A percentile compares a stretch with the other conserved stretches of the same genome.
These are phyloP conservation scores for Coleophora flavipennella DNA, from an alignment of 2,888 invertebrate species.

Conservation along the genomic window DNA sequence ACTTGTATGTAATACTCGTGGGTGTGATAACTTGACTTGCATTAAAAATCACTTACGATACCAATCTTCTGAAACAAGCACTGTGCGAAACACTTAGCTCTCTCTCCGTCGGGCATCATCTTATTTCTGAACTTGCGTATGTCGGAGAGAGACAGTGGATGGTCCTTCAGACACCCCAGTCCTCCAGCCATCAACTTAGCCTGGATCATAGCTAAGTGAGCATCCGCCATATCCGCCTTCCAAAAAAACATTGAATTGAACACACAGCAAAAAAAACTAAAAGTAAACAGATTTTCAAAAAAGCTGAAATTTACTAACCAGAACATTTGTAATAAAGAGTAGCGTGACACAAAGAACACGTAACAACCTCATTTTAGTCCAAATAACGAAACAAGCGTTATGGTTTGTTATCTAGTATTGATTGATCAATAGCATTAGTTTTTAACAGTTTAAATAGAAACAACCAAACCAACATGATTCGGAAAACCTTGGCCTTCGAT, in stretches of 20 bases:
- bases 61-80: slow-evolving; percentile 43
- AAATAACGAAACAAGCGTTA: not conserved
- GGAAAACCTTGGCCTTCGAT: slow-evolving; percentile 20
- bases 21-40: no score
- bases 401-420: slow-evolving; percentile 1
- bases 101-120: slow-evolving; percentile 33
- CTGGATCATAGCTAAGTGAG: slow-evolving; percentile 30
- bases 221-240: slow-evolving; percentile 28
- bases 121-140: slow-evolving; percentile 32
- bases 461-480: slow-evolving; percentile 4
- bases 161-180: slow-evolving; percentile 31
- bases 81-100: slow-evolving; percentile 37
- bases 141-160: slow-evolving; percentile 34
- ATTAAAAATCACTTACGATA: no score
- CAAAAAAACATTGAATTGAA: no score
- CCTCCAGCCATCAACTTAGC: slow-evolving; percentile 30
- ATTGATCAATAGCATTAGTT: not conserved
- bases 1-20: no score
- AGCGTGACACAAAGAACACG: slow-evolving; percentile 12
- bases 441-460: slow-evolving; percentile 4
- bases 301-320: slow-evolving; percentile 14
- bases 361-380: slow-evolving; percentile 14
- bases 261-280: no score
- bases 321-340: slow-evolving; percentile 7
- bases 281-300: no score